Evolutionary conservation across 2,113 vertebrate species (phyloP).

Genomic region (Zosterops japonicus): DNA sequence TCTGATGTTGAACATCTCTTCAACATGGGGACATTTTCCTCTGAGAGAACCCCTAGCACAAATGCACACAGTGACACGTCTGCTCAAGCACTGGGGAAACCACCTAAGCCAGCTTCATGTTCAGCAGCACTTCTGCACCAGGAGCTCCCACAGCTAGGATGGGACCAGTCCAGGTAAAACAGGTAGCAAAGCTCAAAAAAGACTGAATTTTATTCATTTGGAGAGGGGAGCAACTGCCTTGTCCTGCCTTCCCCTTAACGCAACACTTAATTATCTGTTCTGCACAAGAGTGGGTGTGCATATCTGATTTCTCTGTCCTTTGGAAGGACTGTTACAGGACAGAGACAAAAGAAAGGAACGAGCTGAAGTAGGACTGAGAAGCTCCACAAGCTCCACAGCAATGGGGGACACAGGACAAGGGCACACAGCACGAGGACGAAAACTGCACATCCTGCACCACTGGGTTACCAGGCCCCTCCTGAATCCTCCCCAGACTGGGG

Average conservation of each 20-base stretch:
- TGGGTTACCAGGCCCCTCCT: no score
- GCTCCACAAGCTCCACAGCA: rapidly evolving
- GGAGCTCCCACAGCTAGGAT: not conserved
- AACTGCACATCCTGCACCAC: no score
- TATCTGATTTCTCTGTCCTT: not conserved
- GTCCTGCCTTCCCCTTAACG: not conserved
- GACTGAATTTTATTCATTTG: not conserved
- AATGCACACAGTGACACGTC: not conserved
- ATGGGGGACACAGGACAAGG: not conserved
- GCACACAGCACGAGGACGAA: no score
- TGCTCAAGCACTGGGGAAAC: not conserved
- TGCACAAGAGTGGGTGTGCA: not conserved
- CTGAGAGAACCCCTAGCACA: not conserved
- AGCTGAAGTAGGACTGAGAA: not conserved
- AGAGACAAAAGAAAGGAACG: not conserved
- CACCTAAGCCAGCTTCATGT: not conserved
- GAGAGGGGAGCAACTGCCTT: rapidly evolving
- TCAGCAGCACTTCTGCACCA: not conserved
- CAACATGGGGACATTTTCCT: not conserved
- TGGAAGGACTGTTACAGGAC: not conserved
- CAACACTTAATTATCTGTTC: not conserved
- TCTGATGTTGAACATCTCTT: not conserved
- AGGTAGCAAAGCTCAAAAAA: not conserved
- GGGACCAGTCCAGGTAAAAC: not conserved
- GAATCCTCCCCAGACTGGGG: no score